Evolutionary conservation across 2,888 invertebrate genomes (phyloP), one percentile per base, ranked within the genome.

Genomic region (Gari tellinella): DNA sequence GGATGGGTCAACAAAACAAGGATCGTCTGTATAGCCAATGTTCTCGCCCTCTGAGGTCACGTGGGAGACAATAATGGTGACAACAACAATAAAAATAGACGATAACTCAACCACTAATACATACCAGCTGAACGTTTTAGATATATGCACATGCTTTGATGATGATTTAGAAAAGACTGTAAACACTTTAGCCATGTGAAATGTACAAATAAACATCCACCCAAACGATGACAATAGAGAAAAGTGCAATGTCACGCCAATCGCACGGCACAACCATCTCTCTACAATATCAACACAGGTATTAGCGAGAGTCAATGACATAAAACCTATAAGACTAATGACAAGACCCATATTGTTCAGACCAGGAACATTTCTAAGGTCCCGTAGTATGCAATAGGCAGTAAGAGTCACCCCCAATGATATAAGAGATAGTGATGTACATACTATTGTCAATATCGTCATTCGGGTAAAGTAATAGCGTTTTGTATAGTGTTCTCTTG

Each of bases 121-220:
- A 21, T 69, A 73, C 4, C 46, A 48, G 19, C 60, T 12, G 38
- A 63, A 63, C 2, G 8, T 21, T 43, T 60, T 65, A 14, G 12
- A 46, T n/a, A 53, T 46, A 23, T 43, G 17, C 12, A 12, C 21
- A n/a, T n/a, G n/a, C 37, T 43, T 10, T n/a, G 19, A 15, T 15
- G 63, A 56, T 26, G 37, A 52, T 14, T 67, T 65, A 10, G 52
- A 37, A 1, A 73, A 58, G 17, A 31, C 52, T 4, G 63, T 31
- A 38, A 78, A 78, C 4, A 73, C 78, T 1, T 21, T 62, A 38
- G 69, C 46, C 78, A 78, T 70, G 40, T 78, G 73, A 55, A 61
- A 70, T 5, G 73, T 70, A 43, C 65, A 65, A n/a, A 65, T 43
- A 49, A 51, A 65, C 65, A 65, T 65, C 65, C 65, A 65, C 15